Percentiles rank a stretch among this genome's conserved stretches.
Evolutionary conservation across 2,888 invertebrate genomes (phyloP).

Genomic region (Microctonus hyperodae): DNA sequence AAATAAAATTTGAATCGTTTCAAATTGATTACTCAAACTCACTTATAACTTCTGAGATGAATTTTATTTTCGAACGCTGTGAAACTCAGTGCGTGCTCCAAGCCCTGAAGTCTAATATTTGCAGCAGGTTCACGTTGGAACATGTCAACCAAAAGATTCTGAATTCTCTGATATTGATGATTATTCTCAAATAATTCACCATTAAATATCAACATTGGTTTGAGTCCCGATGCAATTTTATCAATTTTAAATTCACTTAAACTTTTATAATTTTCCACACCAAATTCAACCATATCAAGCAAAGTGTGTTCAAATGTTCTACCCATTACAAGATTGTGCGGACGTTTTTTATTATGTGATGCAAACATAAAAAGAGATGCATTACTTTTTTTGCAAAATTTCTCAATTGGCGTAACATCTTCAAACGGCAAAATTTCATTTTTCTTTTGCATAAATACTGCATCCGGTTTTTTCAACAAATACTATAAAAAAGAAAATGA

Average conservation of each 20-base stretch:
- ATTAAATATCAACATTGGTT: slow-evolving; percentile 91
- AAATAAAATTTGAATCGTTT: slow-evolving; percentile 12
- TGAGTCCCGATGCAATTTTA: slow-evolving; percentile 81
- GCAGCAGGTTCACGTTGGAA: slow-evolving; percentile 86
- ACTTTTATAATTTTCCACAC: slow-evolving; percentile 82
- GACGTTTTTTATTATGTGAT: slow-evolving; percentile 93
- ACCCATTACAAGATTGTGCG: slow-evolving; percentile 89
- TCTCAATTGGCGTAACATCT: slow-evolving; percentile 80
- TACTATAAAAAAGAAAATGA: slow-evolving; percentile 64
- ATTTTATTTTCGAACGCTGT: slow-evolving; percentile 84
- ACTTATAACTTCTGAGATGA: slow-evolving; percentile 76
- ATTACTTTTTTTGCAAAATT: slow-evolving; percentile 83
- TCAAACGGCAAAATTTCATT: slow-evolving; percentile 95
- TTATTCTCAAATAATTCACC: slow-evolving; percentile 90
- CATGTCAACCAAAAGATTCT: slow-evolving; percentile 90
- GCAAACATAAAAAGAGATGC: slow-evolving; percentile 90
- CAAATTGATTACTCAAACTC: slow-evolving; percentile 28
- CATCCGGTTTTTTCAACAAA: slow-evolving; percentile 85
- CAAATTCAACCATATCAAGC: slow-evolving; percentile 96
- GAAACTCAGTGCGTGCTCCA: slow-evolving; percentile 93
- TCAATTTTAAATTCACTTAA: slow-evolving; percentile 81
- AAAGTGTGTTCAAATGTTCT: slow-evolving; percentile 89
- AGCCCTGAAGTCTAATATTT: slow-evolving; percentile 86
- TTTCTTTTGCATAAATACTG: slow-evolving; percentile 77
- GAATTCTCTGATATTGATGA: slow-evolving; percentile 81